Evolutionary conservation across 2,888 invertebrate genomes (phyloP).

Genomic region (Apamea anceps): DNA sequence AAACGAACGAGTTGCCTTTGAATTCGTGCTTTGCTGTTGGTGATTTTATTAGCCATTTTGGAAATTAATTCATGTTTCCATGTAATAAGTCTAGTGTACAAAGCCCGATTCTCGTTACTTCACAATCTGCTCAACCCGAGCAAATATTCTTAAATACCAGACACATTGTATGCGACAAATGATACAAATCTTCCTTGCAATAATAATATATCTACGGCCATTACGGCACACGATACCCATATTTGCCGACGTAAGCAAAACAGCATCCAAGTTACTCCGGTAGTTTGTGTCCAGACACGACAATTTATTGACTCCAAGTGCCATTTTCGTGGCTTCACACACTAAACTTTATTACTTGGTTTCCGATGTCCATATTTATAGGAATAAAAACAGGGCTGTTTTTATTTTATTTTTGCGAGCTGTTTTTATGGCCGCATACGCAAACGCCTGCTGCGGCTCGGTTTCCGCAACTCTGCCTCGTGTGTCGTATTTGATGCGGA

Average conservation of each 20-base stretch:
- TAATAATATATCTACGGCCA: slow-evolving; percentile 46
- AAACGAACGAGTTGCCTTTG: slow-evolving; percentile 44
- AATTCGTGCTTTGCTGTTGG: slow-evolving; percentile 4
- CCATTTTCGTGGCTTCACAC: slow-evolving; percentile 54
- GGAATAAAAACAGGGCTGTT: slow-evolving; percentile 49
- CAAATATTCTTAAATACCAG: slow-evolving; percentile 33
- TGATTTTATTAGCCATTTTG: slow-evolving; percentile 6
- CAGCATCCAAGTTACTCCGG: slow-evolving; percentile 46
- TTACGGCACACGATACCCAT: slow-evolving; percentile 48
- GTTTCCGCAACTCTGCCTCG: slow-evolving; percentile 54
- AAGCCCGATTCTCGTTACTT: not conserved
- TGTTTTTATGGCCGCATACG: slow-evolving; percentile 61
- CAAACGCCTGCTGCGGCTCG: slow-evolving; percentile 60
- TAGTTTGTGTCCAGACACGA: slow-evolving; percentile 57
- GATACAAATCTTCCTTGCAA: slow-evolving; percentile 42
- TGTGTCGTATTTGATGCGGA: slow-evolving; percentile 71
- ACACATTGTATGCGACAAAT: slow-evolving; percentile 41
- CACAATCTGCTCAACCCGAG: not conserved
- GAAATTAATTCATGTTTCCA: not conserved
- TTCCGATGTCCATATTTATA: slow-evolving; percentile 61
- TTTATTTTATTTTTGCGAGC: slow-evolving; percentile 56
- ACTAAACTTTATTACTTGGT: slow-evolving; percentile 49
- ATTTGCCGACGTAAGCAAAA: slow-evolving; percentile 60
- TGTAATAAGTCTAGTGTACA: not conserved
- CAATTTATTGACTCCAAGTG: slow-evolving; percentile 57